Base-by-base conservation (phyloP, 2,797 vertebrate species). In the Clarias platycephalus region DNA sequence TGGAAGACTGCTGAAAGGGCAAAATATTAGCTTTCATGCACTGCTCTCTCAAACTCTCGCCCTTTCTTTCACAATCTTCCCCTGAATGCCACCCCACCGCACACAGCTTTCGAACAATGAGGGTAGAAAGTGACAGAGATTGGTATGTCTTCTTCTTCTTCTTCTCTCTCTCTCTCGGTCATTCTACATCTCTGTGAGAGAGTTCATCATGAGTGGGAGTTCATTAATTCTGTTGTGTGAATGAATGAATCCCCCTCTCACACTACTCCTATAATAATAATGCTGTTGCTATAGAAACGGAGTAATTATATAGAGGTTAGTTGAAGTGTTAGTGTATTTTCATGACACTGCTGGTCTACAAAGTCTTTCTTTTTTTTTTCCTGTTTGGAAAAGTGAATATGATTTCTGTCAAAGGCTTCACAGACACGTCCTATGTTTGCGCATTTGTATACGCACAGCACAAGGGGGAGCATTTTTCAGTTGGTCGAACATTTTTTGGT, bases 1-100 rank as follows among this genome's bases (percentile, higher is more conserved):
- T 84, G 85, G 87, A 89, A 90, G 83, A 84, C 85, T 87, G 86
- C 85, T 85, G 88, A 90, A 88, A 84, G 86, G 84, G 86, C 76
- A 85, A 81, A 87, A 85, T 86, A 90, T 88, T 85, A 86, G 87
- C 81, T 84, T 82, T 87, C 85, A 77, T 77, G 81, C 58, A 83
- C 78, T 24, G 62, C 82, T 72, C 80, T 72, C 80, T 86, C 80
- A 70, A 77, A 82, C 72, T 84, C 77, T 79, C 77, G 31, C 86
- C 22, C 71, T 68, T 55, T 82, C 80, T 85, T 79, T 76, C 81
- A 77, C 84, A 85, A 77, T 77, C 62, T 82, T 62, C 70, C 80
- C 53, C 80, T 82, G 84, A 86, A 82, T 70, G 64, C 81, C 83
- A 79, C 86, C 83, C 83, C 79, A 55, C 75, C 31, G 74, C 53